These are phyloP conservation scores for Ctenomys sociabilis DNA, from an alignment of 2,113 vertebrate genomes.

Conservation along the genomic window DNA sequence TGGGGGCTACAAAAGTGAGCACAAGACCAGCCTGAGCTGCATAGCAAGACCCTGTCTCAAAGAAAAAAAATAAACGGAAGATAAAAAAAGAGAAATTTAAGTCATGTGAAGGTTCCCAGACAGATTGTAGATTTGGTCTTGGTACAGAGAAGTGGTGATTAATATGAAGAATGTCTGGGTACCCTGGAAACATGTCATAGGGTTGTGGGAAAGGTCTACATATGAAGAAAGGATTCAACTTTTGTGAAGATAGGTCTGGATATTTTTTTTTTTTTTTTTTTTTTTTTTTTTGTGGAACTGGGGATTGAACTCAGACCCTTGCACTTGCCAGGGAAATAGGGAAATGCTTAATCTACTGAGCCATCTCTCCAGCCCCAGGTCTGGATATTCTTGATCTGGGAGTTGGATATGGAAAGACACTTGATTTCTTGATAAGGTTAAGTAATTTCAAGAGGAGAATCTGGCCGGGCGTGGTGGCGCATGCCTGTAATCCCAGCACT, in stretches of 20 bases:
- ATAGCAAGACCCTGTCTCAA: neutral
- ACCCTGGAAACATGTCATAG: neutral
- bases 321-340: too few relatives aligned
- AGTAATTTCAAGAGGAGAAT: neutral
- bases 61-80: neutral
- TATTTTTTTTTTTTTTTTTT: too few relatives aligned
- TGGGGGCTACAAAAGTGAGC: neutral
- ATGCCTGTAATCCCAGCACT: too few relatives aligned
- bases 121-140: neutral
- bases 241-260: conserved; percentile 6
- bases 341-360: too few relatives aligned
- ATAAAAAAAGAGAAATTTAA: neutral
- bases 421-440: conserved; percentile 32
- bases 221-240: neutral
- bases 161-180: neutral
- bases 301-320: too few relatives aligned
- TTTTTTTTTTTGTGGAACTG: too few relatives aligned
- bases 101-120: neutral
- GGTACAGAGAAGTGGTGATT: conserved; percentile 5
- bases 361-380: too few relatives aligned
- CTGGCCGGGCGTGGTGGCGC: too few relatives aligned
- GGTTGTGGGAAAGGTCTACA: neutral
- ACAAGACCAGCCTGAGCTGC: neutral
- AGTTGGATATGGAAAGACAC: neutral
- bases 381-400: neutral